Evolutionary conservation across 1,140 invertebrate species (phyloP), one percentile per base, ranked within the genome.

Genomic region (Sesamia nonagrioides): DNA sequence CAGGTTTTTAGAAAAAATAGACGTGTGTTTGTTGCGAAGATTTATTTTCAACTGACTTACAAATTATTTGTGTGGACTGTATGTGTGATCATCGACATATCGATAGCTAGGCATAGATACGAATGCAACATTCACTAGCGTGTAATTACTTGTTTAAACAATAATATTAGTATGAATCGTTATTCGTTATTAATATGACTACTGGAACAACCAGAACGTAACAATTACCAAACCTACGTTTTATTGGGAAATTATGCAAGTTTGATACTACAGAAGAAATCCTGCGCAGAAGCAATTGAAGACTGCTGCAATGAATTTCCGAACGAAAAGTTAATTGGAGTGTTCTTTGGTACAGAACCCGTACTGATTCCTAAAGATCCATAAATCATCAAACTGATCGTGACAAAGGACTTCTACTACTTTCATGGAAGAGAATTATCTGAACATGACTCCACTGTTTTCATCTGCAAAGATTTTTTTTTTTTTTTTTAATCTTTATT

Each of bases 381-480:
- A 0, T 92, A 95, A 56, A 75, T 96, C 1, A 93, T 96, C 17
- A 95, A 95, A 81, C 78, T 88, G 4, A 88, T 96, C 6, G 80
- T 94, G 6, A 88, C 95, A 13, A 94, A 94, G 76, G 95, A 96
- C 80, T 96, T 95, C 81, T 88, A 92, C n/a, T 90, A 93, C 78
- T 96, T 96, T 81, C 89, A 90, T 54, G 91, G 95, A 75, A 88
- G 95, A 37, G 94, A 94, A 15, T 17, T 95, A 3, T 90, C 95
- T 18, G 88, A 92, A 21, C 94, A 86, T 96, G 54, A 95, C 95
- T 11, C 96, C 96, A 7, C 93, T 96, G 7, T 97, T 97, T 85
- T 96, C 96, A 1, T 90, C 95, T 2, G 90, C 94, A 4, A 96
- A 96, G 90, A 94, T 97, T n/a, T n/a, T n/a, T n/a, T n/a, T n/a